Evolutionary conservation across 2,113 vertebrate species (phyloP).

Genomic region (Epinephelus fuscoguttatus): DNA sequence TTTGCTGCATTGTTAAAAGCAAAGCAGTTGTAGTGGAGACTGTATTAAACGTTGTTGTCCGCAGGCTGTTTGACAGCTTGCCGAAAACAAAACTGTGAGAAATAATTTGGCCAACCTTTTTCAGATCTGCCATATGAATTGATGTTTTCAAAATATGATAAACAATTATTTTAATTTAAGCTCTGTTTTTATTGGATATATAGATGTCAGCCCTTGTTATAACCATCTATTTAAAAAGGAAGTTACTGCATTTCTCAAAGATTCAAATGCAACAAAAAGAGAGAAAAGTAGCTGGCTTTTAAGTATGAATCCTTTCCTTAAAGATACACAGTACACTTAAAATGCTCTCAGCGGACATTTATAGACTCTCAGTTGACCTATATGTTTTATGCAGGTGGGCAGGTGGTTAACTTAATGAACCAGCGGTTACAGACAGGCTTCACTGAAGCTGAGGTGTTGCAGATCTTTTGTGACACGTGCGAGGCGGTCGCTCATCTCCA

Average conservation of each 20-base stretch:
- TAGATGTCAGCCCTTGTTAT: background rate
- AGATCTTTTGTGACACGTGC: conserved; percentile 97
- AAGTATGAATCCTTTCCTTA: background rate
- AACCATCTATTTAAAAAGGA: background rate
- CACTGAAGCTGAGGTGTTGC: conserved; percentile 93
- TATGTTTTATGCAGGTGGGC: conserved; percentile 86
- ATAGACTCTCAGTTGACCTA: background rate
- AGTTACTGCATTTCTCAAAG: background rate
- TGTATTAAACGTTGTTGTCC: background rate
- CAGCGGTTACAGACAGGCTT: conserved; percentile 95
- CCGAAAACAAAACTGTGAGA: background rate
- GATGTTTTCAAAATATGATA: too few relatives aligned
- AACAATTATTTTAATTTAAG: too few relatives aligned
- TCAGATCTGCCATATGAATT: background rate
- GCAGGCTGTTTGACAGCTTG: background rate
- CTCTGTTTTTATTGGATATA: background rate
- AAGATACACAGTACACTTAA: background rate
- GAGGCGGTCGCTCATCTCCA: conserved; percentile 94
- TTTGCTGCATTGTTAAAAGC: background rate
- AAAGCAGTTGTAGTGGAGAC: background rate
- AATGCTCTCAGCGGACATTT: background rate
- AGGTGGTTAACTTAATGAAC: conserved; percentile 99
- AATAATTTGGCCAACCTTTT: background rate
- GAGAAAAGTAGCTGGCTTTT: background rate
- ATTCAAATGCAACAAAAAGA: background rate